A percentile compares a stretch with the other conserved stretches of the same genome.
phyloP scores from a whole-genome alignment of 2,113 vertebrate genomes.

The Vimba vimba region DNA sequence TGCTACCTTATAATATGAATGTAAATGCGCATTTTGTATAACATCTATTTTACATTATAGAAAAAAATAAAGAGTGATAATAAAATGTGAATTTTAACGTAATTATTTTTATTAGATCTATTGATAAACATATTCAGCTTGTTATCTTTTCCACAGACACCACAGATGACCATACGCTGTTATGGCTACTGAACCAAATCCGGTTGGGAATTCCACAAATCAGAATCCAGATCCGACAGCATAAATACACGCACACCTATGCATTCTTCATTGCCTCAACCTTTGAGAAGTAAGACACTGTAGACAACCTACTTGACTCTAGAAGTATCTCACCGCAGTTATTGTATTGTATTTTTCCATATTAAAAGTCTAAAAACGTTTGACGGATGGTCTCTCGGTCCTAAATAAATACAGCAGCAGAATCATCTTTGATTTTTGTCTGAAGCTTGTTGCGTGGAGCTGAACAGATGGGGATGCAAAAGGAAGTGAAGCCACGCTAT shows the following conservation, averaged over 20 bases:
- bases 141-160: constrained; percentile 76
- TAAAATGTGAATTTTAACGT: neutral
- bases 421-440: neutral
- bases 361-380: neutral
- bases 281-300: constrained; percentile 85
- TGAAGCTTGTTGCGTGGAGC: constrained; percentile 91
- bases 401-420: constrained; percentile 10
- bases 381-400: constrained; percentile 5
- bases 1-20: neutral
- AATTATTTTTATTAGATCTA: neutral
- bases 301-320: neutral
- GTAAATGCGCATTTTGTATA: neutral
- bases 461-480: constrained; percentile 90
- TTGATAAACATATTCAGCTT: neutral
- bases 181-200: constrained; percentile 96
- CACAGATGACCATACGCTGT: constrained; percentile 94
- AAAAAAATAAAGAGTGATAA: neutral
- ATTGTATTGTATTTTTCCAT: neutral
- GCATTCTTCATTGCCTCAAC: constrained; percentile 97
- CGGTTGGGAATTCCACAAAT: constrained; percentile 95
- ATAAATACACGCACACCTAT: constrained; percentile 88
- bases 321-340: neutral
- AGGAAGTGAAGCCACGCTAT: constrained; percentile 89
- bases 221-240: constrained; percentile 96
- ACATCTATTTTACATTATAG: neutral